phyloP scores from a whole-genome alignment of 2,797 vertebrate species.

The Pseudochirops cupreus region DNA sequence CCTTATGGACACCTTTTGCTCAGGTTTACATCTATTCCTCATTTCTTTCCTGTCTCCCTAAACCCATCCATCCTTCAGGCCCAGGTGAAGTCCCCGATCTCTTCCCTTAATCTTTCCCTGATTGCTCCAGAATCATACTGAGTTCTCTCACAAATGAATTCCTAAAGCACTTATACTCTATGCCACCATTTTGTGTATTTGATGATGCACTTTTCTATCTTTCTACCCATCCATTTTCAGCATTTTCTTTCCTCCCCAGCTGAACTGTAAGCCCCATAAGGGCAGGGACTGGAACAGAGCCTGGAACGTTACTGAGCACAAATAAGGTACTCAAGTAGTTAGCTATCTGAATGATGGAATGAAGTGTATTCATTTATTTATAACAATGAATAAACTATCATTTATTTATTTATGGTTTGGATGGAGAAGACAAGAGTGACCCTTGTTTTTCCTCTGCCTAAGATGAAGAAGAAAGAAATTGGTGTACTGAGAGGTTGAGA shows the following conservation, averaged over 20 bases:
- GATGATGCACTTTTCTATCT: background rate
- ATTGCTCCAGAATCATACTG: background rate
- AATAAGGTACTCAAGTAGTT: background rate
- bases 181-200: background rate
- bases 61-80: conserved; percentile 1
- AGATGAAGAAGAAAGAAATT: background rate
- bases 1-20: background rate
- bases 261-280: background rate
- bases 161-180: background rate
- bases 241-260: background rate
- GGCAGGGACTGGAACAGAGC: background rate
- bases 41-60: background rate
- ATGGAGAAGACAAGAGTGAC: background rate
- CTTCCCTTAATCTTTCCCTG: conserved; percentile 15
- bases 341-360: background rate
- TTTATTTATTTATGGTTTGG: background rate
- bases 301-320: background rate
- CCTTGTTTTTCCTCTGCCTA: background rate
- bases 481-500: background rate
- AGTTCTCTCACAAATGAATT: background rate
- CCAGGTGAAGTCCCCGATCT: background rate
- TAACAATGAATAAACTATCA: background rate
- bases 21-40: background rate
- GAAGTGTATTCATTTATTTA: background rate
- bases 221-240: background rate